Base-by-base conservation (phyloP, 2,888 invertebrate species). In the Hetaerina titia region DNA sequence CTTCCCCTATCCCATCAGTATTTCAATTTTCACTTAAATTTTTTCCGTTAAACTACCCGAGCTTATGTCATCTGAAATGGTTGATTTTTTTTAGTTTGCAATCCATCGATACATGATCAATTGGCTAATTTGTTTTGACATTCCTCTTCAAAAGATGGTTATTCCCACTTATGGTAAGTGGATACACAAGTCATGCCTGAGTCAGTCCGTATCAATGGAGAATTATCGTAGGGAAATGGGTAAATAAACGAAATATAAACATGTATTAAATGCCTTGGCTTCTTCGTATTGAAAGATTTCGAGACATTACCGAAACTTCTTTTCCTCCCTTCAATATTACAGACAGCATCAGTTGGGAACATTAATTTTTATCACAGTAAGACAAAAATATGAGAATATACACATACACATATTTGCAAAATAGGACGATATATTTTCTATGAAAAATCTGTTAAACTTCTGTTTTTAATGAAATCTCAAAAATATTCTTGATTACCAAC, bases 111-210 rank as follows among this genome's bases (percentile, higher is more conserved):
- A 81, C 31, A 22, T 81, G 81, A 81, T 81, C 81, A 81, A 81
- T 81, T 15, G 81, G n/a, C 15, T 81, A 81, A 81, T 81, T 81
- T 81, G 81, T 81, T 81, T 31, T 81, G 81, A 81, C 81, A 31
- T 81, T 15, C 81, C 22, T 31, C 31, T 31, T 81, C 81, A 31
- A 81, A 25, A 7, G 81, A 31, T 81, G 31, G 19, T 11, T 13
- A 8, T 31, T 31, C 31, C 31, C 81, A 9, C 81, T 81, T 31
- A 31, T 81, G 31, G 31, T 31, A 81, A 4, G 22, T 19, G 31
- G 81, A 81, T 31, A 11, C 81, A 81, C 81, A 31, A 81, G 81
- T 81, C 81, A 81, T 81, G 25, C 31, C 13, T 81, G 7, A 81
- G 81, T 9, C 45, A 45, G 25, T 81, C 31, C 81, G 13, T 13